These are phyloP conservation scores for Gobiocypris rarus DNA, from an alignment of 2,113 vertebrate genomes.

Conservation along the genomic window DNA sequence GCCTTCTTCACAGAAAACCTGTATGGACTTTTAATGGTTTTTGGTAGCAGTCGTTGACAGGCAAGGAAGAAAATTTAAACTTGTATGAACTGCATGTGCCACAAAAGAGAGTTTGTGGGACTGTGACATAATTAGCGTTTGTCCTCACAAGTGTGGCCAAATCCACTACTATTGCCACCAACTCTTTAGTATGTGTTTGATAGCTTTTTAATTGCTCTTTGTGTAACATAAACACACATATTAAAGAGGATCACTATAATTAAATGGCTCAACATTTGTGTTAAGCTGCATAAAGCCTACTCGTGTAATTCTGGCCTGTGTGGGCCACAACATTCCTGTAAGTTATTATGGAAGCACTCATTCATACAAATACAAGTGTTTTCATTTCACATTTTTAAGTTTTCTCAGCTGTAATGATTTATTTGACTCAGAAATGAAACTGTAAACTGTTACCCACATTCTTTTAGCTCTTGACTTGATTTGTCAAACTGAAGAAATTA, in stretches of 20 bases:
- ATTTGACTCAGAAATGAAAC: constrained; percentile 58
- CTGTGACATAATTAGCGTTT: constrained; percentile 21
- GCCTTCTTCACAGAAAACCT: constrained; percentile 13
- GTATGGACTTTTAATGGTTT: constrained; percentile 30
- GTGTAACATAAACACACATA: not conserved
- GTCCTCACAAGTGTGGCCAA: constrained; percentile 18
- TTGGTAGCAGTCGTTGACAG: not conserved
- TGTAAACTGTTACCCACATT: constrained; percentile 30
- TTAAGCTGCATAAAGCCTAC: not conserved
- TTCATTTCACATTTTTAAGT: not conserved
- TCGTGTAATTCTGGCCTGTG: not conserved
- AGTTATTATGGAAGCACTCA: not conserved
- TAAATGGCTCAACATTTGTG: not conserved
- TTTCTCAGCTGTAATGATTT: constrained; percentile 58
- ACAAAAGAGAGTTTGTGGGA: constrained; percentile 28
- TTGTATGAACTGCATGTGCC: not conserved
- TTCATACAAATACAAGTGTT: constrained; percentile 4
- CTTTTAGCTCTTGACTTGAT: constrained; percentile 44
- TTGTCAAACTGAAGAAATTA: constrained; percentile 47
- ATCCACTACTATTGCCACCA: not conserved
- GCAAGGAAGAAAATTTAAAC: constrained; percentile 16
- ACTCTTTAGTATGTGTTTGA: constrained; percentile 21
- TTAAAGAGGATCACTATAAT: not conserved
- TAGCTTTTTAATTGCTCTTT: constrained; percentile 15
- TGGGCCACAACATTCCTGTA: not conserved